Conservation (phyloP, 2,113 vertebrate genomes). For the Microcebus griseorufus region DNA sequence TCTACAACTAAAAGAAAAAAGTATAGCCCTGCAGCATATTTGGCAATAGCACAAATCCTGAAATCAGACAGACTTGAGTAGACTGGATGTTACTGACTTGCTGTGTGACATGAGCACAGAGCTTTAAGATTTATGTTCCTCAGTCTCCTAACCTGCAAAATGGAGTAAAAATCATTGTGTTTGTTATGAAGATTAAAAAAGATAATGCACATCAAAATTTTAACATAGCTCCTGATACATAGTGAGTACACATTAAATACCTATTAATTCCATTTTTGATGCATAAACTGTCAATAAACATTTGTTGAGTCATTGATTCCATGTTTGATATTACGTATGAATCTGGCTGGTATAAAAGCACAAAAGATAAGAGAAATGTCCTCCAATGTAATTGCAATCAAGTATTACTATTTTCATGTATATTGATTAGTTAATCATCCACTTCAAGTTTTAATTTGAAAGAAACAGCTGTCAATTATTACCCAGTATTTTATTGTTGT, state of each 20-base stretch:
- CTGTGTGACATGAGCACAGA: neutral
- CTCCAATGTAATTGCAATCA: constrained; percentile 21
- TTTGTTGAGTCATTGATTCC: neutral
- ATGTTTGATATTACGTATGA: neutral
- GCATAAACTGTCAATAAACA: neutral
- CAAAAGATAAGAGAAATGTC: neutral
- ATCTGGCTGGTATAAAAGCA: neutral
- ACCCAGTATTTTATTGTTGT: neutral
- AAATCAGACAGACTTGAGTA: neutral
- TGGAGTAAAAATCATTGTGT: neutral
- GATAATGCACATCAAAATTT: neutral
- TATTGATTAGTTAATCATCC: neutral
- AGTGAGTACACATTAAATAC: neutral
- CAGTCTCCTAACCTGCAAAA: neutral
- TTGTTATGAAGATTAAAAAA: neutral
- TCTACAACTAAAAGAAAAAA: neutral
- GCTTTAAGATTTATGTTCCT: neutral
- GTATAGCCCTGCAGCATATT: too few relatives aligned
- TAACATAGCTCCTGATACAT: neutral
- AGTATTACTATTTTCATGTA: neutral
- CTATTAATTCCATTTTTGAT: neutral
- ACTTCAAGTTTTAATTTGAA: constrained; percentile 37
- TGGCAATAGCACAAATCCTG: neutral
- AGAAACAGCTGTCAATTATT: neutral
- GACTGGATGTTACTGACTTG: neutral